Evolutionary conservation across 2,797 vertebrate species (phyloP).

Genomic region (Chrosomus eos): DNA sequence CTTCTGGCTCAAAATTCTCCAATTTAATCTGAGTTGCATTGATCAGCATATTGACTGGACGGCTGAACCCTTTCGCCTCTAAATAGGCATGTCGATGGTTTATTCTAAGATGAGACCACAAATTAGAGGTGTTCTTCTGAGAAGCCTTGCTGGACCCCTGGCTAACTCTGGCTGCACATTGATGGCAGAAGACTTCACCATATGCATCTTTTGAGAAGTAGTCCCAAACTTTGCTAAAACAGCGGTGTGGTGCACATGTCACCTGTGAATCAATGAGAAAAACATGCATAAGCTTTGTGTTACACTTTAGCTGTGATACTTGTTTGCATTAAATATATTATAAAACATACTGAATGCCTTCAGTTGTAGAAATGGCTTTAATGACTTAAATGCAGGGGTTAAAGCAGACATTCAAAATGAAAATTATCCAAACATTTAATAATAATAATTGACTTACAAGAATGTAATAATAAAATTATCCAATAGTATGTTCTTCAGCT

Average conservation of each 20-base stretch:
- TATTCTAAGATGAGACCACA: slow-evolving; percentile 38
- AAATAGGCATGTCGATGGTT: slow-evolving; percentile 10
- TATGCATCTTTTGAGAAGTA: slow-evolving; percentile 40
- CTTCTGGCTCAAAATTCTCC: not conserved
- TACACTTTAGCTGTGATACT: not conserved
- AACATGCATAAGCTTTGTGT: not conserved
- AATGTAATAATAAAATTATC: not conserved
- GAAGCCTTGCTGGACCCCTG: slow-evolving; percentile 32
- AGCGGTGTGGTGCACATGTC: not conserved
- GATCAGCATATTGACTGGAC: slow-evolving; percentile 4
- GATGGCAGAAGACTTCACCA: slow-evolving; percentile 22
- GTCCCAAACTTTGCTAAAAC: slow-evolving; percentile 46
- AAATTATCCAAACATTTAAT: too few species aligned
- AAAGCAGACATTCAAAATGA: not conserved
- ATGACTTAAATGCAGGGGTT: not conserved
- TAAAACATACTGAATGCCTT: not conserved
- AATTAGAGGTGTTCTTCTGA: slow-evolving; percentile 38
- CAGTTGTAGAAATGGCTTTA: not conserved
- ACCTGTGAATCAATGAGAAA: slow-evolving; percentile 38
- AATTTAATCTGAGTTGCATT: slow-evolving; percentile 5
- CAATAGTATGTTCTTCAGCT: not conserved
- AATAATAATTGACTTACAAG: not conserved
- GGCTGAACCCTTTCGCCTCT: slow-evolving; percentile 13
- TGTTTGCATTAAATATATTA: not conserved
- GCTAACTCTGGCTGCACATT: slow-evolving; percentile 36